These are phyloP conservation scores for Hipposideros larvatus DNA, from an alignment of 2,797 vertebrate species.

Conservation along the genomic window DNA sequence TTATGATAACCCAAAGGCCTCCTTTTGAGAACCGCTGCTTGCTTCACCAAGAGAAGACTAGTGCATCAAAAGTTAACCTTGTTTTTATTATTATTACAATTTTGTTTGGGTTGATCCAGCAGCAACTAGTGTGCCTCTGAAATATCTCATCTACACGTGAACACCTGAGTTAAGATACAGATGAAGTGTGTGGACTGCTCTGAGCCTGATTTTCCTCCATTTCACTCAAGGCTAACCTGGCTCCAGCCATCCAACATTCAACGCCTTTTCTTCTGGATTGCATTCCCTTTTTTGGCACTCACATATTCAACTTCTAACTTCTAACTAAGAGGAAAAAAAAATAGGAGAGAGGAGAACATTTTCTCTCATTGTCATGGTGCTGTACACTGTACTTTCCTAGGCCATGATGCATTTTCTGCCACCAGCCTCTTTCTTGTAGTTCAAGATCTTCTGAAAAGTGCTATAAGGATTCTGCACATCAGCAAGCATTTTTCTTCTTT, in stretches of 20 bases:
- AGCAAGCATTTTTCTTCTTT: not conserved
- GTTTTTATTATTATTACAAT: not conserved
- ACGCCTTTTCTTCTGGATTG: not conserved
- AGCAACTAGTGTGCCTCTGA: not conserved
- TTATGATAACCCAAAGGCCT: not conserved
- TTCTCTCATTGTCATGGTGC: not conserved
- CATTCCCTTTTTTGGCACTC: not conserved
- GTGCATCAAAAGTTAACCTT: not conserved
- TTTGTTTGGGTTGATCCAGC: not conserved
- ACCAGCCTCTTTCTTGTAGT: not conserved
- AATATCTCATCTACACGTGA: not conserved
- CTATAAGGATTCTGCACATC: not conserved
- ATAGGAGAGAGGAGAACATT: not conserved
- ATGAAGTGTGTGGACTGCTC: not conserved
- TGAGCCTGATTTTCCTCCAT: not conserved
- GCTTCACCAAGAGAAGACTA: not conserved
- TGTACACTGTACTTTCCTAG: not conserved
- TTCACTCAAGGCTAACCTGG: not conserved
- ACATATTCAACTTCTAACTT: not conserved
- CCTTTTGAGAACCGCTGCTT: not conserved
- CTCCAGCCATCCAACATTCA: not conserved
- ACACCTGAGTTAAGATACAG: not conserved
- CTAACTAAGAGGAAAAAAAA: not conserved
- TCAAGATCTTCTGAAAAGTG: slow-evolving; percentile 32
- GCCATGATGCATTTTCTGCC: not conserved